Evolutionary conservation across 1,140 invertebrate genomes (phyloP), one percentile per base, ranked within the genome.

Genomic region (Himalopsyche phryganea): DNA sequence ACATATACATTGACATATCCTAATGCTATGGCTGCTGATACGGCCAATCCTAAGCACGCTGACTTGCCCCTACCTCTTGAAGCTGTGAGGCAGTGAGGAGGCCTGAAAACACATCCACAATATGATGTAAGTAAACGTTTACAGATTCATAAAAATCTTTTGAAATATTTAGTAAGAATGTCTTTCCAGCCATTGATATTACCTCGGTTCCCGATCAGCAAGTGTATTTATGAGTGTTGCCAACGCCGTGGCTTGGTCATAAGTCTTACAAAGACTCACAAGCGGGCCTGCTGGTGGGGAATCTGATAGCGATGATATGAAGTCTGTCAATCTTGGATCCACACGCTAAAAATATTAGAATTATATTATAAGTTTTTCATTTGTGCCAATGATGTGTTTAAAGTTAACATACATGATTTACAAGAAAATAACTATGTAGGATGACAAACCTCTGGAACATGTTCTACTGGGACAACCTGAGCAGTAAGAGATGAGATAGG

Each of bases 1-100:
- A 99, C 94, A 77, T 96, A 99, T 45, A 99, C 92, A 72, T 99
- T 99, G 11, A 96, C 94, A 74, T 98, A 99, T 14, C 93, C 92
- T 69, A 90, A 89, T 1, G 89, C 86, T 49, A 94, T 78, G 11
- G 89, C 90, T 1, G 85, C 90, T 13, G 91, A 88, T 20, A 99
- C 90, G 1, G 96, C 86, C 42, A 99, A 77, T 4, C 98, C 98
- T n/a, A 99, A 76, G 9, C 96, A 92, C 9, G 98, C 98, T 1
- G 97, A 99, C 80, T 99, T 99, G 60, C 98, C 98, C 59, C 98
- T 81, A 14, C 98, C 98, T 81, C 97, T 83, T 2, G 94, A 89
- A 15, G 98, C 97, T 1, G 97, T 99, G 58, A 99, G 77, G 0
- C 94, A 94, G 38, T 98, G 91, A 1, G 95, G 98, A 14, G 92